phyloP scores from a whole-genome alignment of 2,113 vertebrate genomes.

The Ictidomys tridecemlineatus region DNA sequence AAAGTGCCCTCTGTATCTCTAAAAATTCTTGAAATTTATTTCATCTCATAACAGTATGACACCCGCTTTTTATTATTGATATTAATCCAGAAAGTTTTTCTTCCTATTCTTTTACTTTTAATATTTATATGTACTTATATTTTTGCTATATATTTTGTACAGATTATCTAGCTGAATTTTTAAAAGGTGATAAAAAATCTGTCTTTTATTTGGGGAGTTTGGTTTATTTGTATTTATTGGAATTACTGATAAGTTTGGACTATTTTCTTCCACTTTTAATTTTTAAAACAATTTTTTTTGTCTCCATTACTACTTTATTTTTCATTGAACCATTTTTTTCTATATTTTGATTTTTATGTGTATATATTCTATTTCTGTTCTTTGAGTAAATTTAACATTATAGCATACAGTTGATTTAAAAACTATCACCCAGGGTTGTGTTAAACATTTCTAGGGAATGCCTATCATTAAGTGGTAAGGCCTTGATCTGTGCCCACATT shows the following conservation, averaged over 20 bases:
- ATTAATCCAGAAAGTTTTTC: not conserved
- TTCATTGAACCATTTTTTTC: not conserved
- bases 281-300: not conserved
- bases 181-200: slow-evolving; percentile 20
- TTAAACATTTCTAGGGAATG: not conserved
- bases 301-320: not conserved
- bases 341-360: not conserved
- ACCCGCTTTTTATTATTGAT: not conserved
- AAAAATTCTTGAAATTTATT: slow-evolving; percentile 33
- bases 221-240: slow-evolving; percentile 61
- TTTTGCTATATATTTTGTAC: slow-evolving; percentile 4
- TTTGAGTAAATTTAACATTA: not conserved
- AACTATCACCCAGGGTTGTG: not conserved
- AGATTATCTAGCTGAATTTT: not conserved
- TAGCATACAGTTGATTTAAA: not conserved
- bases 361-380: slow-evolving; percentile 9
- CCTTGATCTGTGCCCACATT: not conserved
- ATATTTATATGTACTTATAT: not conserved
- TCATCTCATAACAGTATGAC: not conserved
- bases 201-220: slow-evolving; percentile 58
- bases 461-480: not conserved
- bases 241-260: slow-evolving; percentile 47
- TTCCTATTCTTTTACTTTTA: not conserved
- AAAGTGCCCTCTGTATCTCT: not conserved
- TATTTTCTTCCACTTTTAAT: not conserved